Percentiles rank a stretch among this genome's conserved stretches.
Conservation (phyloP, 2,888 invertebrate genomes). For the Eupithecia subumbrata region DNA sequence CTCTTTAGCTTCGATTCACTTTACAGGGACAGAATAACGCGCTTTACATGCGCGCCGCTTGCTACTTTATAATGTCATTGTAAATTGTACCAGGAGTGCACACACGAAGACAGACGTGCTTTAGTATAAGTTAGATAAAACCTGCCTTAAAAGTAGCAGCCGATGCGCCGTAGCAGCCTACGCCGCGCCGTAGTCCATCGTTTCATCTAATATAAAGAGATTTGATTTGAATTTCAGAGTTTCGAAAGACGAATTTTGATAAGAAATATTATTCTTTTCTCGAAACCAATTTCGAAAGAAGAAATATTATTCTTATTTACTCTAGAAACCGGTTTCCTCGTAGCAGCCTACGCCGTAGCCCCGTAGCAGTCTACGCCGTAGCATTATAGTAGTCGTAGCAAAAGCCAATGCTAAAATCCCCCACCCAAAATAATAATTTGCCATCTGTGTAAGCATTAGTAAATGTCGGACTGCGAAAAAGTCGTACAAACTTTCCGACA, state of each 20-base stretch:
- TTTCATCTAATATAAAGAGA: too few species aligned
- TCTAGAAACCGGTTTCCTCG: not conserved
- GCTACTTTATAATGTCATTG: not conserved
- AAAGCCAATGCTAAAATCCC: not conserved
- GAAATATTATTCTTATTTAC: too few species aligned
- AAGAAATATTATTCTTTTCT: too few species aligned
- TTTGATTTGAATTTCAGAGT: too few species aligned
- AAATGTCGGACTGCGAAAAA: constrained; percentile 28
- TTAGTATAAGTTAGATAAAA: not conserved
- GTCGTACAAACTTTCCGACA: constrained; percentile 46
- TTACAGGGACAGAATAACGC: not conserved
- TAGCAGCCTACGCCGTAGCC: not conserved
- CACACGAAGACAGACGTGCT: not conserved
- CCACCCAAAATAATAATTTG: constrained; percentile 2
- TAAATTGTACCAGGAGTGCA: not conserved
- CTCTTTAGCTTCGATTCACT: not conserved
- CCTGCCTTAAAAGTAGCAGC: not conserved
- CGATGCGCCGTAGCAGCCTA: not conserved
- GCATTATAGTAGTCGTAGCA: not conserved
- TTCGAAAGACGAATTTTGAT: too few species aligned
- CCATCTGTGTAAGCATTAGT: constrained; percentile 1
- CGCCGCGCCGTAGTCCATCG: not conserved
- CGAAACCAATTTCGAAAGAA: too few species aligned
- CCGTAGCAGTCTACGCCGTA: not conserved
- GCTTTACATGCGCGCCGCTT: not conserved